Conservation (phyloP, 2,888 invertebrate genomes). For the Polydrusus cervinus region DNA sequence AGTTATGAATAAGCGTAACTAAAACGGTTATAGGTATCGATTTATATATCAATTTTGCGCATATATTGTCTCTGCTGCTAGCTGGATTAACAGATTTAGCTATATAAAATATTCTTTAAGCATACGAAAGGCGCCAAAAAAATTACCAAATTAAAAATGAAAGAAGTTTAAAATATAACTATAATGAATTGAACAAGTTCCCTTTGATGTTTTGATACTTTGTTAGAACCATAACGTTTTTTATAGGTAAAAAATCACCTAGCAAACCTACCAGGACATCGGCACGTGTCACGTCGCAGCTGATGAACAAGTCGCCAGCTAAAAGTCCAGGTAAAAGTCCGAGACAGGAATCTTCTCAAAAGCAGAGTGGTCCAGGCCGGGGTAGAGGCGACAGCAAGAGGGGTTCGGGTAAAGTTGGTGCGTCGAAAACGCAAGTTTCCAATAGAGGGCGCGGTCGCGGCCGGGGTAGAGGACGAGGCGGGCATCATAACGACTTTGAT, state of each 20-base stretch:
- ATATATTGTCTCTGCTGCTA: no score
- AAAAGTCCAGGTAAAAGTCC: conserved; percentile 70
- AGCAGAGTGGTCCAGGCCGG: conserved; percentile 64
- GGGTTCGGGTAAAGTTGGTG: conserved; percentile 61
- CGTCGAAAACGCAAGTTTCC: conserved; percentile 66
- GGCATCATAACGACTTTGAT: conserved; percentile 64
- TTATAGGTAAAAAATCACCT: conserved; percentile 75
- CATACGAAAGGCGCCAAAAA: no score
- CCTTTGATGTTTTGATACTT: no score
- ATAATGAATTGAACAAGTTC: no score
- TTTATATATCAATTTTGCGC: no score
- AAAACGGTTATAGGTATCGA: no score
- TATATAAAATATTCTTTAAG: no score
- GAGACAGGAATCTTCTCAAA: conserved; percentile 74
- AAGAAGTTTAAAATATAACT: no score
- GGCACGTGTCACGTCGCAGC: conserved; percentile 76
- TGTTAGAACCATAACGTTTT: background rate
- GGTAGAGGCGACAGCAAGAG: conserved; percentile 59
- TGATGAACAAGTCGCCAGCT: conserved; percentile 80
- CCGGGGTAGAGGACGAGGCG: conserved; percentile 68
- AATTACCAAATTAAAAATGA: no score
- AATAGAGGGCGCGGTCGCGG: conserved; percentile 68
- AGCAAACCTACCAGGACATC: conserved; percentile 76
- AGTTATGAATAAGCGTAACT: no score
- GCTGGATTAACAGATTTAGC: no score